Percentiles rank a stretch among this genome's conserved stretches.
phyloP scores from a whole-genome alignment of 92 coral and sea anemone species.

The Zoanthus sansibaricus region DNA sequence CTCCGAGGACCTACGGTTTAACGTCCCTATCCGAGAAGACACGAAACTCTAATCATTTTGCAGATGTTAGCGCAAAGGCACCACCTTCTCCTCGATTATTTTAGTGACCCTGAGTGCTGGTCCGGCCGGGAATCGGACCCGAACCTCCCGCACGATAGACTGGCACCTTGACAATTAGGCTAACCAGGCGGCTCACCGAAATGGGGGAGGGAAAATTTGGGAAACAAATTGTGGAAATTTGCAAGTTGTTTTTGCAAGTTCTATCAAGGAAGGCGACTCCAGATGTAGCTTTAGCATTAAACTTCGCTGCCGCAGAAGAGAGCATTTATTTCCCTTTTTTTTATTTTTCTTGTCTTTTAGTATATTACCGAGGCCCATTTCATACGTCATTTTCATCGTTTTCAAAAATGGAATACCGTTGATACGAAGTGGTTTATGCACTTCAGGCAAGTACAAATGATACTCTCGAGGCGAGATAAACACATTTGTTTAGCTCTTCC shows the following conservation, averaged over 20 bases:
- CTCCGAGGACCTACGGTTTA: no score
- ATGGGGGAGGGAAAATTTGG: neutral
- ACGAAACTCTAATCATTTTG: no score
- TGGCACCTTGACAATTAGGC: no score
- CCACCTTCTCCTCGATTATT: no score
- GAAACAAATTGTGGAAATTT: neutral
- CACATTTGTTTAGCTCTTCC: slow-evolving; percentile 26
- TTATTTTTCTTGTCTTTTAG: neutral
- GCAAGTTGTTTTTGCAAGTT: neutral
- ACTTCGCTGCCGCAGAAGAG: neutral
- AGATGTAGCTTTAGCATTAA: neutral
- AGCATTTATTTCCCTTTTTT: neutral
- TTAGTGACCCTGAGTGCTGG: no score
- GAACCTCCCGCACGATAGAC: no score
- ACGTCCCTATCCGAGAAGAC: no score
- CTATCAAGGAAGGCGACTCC: neutral
- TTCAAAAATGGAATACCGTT: neutral
- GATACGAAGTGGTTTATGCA: neutral
- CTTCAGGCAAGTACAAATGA: slow-evolving; percentile 35
- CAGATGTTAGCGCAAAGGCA: no score
- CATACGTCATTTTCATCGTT: neutral
- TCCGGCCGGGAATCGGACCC: no score
- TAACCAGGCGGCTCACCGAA: no score
- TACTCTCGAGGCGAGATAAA: slow-evolving; percentile 48
- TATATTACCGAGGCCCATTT: neutral